Evolutionary conservation across 2,797 vertebrate species (phyloP), one percentile per base, ranked within the genome.

Genomic region (Thaleichthys pacificus): DNA sequence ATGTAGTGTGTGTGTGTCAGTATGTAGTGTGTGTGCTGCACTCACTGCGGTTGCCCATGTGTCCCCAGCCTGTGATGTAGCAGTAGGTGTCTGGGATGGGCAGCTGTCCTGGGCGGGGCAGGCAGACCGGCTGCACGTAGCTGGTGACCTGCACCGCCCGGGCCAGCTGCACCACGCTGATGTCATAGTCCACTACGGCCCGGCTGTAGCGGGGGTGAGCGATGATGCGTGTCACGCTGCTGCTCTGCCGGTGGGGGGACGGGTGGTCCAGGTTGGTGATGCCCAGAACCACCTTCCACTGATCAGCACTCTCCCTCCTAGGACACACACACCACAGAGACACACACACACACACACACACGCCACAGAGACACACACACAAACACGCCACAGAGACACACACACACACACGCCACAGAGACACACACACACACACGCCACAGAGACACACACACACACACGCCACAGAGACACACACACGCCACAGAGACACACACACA

Each of bases 21-120:
- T 58, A 63, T 68, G 58, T 61, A 21, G 61, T 63, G 64, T 71
- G 72, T 60, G 64, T 71, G 21, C 21, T 61, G 11, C 24, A 81
- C 95, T 95, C 91, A 99, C 97, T 96, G 89, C 93, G 93, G 92
- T 94, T 95, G 73, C 97, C 97, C 94, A 95, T 96, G 87, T 97
- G 95, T 26, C 97, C 97, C 97, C 97, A 99, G 82, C 97, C 97
- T 0, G 96, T 97, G 92, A 99, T 98, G 85, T 95, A 96, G 77
- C 97, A 99, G 89, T 99, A 98, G 0, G 95, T 95, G 62, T 98
- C 95, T 0, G 96, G 90, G 15, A 84, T 88, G 1, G 95, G 92
- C 15, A 91, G 70, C 85, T 94, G 92, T 4, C 78, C 87, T 0
- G 30, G 76, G 26, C 78, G 84, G 5, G 97, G 97, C 3, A 99